Conservation (phyloP, 2,888 invertebrate genomes). For the Lottia scabra region DNA sequence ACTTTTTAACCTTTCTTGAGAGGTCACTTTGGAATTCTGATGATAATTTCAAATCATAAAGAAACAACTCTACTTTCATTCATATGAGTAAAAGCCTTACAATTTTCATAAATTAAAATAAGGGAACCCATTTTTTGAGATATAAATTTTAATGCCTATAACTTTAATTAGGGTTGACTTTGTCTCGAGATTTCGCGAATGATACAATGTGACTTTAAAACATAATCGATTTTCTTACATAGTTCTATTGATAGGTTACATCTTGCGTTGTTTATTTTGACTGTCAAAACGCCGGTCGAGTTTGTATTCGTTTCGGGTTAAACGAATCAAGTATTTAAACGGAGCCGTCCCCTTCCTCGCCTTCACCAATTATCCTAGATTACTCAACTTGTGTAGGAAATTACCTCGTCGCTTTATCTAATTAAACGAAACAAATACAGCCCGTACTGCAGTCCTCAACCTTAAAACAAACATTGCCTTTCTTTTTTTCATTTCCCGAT, state of each 20-base stretch:
- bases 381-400: neutral
- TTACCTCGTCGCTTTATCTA: neutral
- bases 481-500: neutral
- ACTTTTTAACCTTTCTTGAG: too few species aligned
- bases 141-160: too few species aligned
- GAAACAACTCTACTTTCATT: too few species aligned
- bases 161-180: too few species aligned
- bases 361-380: conserved; percentile 1
- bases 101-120: too few species aligned
- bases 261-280: neutral
- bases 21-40: too few species aligned
- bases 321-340: conserved; percentile 4
- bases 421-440: neutral
- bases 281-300: neutral
- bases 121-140: too few species aligned
- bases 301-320: conserved; percentile 7
- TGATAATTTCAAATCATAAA: too few species aligned
- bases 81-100: too few species aligned
- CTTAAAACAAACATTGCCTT: neutral
- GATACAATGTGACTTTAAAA: neutral
- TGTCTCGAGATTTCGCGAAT: too few species aligned
- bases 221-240: neutral
- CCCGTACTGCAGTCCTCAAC: neutral
- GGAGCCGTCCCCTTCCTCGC: neutral
- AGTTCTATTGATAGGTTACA: neutral